Evolutionary conservation across 35 echinoderm and acorn worm genomes (phyloP).

Genomic region (Ptychodera flava): DNA sequence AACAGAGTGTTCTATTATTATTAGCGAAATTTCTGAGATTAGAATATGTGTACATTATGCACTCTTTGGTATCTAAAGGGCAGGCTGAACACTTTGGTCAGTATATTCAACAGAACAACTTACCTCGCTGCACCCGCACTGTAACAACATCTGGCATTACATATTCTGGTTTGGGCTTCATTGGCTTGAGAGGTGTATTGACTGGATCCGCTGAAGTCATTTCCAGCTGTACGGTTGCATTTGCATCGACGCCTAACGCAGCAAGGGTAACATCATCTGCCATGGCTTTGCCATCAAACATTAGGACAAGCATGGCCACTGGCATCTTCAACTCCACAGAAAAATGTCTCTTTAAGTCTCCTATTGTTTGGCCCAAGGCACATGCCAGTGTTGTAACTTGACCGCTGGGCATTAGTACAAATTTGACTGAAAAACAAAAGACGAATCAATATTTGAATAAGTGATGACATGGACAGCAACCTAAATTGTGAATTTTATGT

Average conservation of each 20-base stretch:
- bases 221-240: slow-evolving; percentile 93
- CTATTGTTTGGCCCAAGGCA: slow-evolving; percentile 68
- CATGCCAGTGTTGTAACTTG: slow-evolving; percentile 97
- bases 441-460: too few species aligned
- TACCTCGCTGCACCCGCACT: slow-evolving; percentile 80
- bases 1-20: too few species aligned
- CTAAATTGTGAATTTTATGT: too few species aligned
- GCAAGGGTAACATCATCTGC: slow-evolving; percentile 55
- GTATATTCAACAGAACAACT: too few species aligned
- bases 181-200: slow-evolving; percentile 76
- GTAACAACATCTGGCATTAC: slow-evolving; percentile 98
- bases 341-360: slow-evolving; percentile 60
- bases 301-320: slow-evolving; percentile 71
- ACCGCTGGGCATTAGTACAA: slow-evolving; percentile 96
- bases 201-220: slow-evolving; percentile 89
- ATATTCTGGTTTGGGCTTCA: slow-evolving; percentile 91
- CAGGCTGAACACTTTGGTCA: too few species aligned
- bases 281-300: slow-evolving; percentile 85
- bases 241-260: slow-evolving; percentile 87
- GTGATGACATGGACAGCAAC: too few species aligned
- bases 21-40: too few species aligned
- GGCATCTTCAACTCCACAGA: slow-evolving; percentile 62
- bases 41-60: too few species aligned
- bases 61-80: too few species aligned
- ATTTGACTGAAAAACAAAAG: slow-evolving; percentile 69